Base-by-base conservation (phyloP, 1,140 invertebrate genomes). In the Kradibia gibbosae region DNA sequence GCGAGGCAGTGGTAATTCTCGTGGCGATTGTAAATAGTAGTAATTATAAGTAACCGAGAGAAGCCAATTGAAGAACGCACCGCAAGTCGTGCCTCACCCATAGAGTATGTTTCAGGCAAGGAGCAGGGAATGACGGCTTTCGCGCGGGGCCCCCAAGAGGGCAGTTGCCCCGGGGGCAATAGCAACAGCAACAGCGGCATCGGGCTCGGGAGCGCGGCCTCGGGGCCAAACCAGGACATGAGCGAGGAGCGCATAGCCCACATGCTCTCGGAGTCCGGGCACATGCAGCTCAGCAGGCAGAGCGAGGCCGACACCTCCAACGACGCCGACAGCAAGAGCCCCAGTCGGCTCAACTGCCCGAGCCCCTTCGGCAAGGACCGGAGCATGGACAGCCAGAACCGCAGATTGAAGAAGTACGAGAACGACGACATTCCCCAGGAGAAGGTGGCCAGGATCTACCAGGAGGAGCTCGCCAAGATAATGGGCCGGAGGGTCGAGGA, bases 341-440 rank as follows among this genome's bases (percentile, higher is more conserved):
- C 96, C 0, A 89, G 87, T 85, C 93, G 94, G 31, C 94, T 94
- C 48, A 94, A 94, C 84, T 96, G 95, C 89, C 93, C 93, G 36
- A 95, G 94, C 76, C 95, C 95, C 1, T 96, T 95, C 88, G 95
- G 94, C 81, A 95, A 95, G 86, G 94, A 93, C 48, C 60, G 62
- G 5, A 62, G 75, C 20, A 83, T 94, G 91, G 85, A 94, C 93
- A 91, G 89, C 86, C 93, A 94, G 88, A 95, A 94, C 84, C 93
- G 95, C 89, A 93, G 95, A 90, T 91, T 96, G 80, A 94, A 96
- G 86, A 96, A 97, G 86, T 96, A 97, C 88, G 95, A 97, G 90
- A 97, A 98, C 88, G 97, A 98, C 88, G 97, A 98, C 92, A 97
- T 98, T 91, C 95, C 98, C 65, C 98, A 98, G 91, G 98, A 99